Percentiles rank a stretch among this genome's conserved stretches.
These are phyloP conservation scores for Chionis minor DNA, from an alignment of 2,113 vertebrate genomes.

Conservation along the genomic window DNA sequence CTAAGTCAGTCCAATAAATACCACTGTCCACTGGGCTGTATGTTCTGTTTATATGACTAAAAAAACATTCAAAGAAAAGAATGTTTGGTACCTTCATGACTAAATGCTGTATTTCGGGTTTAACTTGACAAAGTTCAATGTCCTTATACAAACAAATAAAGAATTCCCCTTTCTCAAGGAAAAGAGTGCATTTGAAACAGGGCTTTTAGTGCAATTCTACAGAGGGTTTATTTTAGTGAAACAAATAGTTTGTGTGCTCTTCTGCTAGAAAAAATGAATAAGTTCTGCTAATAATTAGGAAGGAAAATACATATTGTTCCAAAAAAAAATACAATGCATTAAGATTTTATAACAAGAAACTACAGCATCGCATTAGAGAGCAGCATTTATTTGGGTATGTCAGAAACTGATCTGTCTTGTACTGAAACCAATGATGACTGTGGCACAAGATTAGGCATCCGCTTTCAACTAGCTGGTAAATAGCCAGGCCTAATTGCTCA, in stretches of 20 bases:
- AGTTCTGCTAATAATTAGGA: conserved; percentile 29
- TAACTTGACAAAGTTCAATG: not conserved
- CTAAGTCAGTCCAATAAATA: not conserved
- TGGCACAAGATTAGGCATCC: not conserved
- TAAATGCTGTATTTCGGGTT: not conserved
- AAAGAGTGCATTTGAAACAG: not conserved
- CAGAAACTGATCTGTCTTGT: not conserved
- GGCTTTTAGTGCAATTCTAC: not conserved
- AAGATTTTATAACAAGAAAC: not conserved
- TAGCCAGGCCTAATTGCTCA: not conserved
- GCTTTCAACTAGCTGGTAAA: not conserved
- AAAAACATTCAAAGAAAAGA: not conserved
- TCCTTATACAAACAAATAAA: not conserved
- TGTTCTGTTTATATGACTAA: not conserved
- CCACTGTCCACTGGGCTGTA: not conserved
- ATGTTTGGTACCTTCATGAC: not conserved
- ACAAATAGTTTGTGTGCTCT: not conserved
- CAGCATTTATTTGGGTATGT: not conserved
- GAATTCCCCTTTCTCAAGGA: not conserved
- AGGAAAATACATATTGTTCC: conserved; percentile 13
- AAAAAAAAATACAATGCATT: not conserved
- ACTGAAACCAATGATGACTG: not conserved
- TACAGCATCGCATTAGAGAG: not conserved
- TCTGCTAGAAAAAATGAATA: not conserved
- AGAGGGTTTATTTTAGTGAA: not conserved